phyloP scores from a whole-genome alignment of 1,140 invertebrate species.

The Sycophila sp. region DNA sequence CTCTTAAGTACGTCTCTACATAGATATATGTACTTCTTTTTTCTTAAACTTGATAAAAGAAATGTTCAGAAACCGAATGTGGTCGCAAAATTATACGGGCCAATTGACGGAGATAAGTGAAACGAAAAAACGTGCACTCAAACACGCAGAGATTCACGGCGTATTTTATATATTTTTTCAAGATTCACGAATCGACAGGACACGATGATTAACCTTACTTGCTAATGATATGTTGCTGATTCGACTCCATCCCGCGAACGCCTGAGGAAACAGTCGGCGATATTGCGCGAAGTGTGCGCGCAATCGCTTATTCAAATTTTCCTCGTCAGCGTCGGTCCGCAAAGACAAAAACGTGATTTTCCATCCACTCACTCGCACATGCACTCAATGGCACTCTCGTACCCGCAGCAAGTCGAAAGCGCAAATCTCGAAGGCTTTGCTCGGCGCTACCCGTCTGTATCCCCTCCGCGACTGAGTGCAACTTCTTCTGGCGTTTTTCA shows the following conservation, averaged over 20 bases:
- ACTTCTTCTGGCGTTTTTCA: conserved; percentile 18
- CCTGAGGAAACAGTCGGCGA: not conserved
- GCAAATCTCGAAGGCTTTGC: conserved; percentile 33
- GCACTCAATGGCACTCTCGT: too few species aligned
- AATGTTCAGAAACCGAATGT: too few species aligned
- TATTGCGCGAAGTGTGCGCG: too few species aligned
- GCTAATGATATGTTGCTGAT: conserved; percentile 26
- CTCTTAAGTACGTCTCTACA: too few species aligned
- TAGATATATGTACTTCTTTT: too few species aligned
- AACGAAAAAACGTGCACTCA: not conserved
- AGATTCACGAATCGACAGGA: conserved; percentile 21
- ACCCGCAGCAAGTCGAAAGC: too few species aligned
- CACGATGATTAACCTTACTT: not conserved
- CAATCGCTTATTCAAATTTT: too few species aligned
- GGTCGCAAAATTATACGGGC: too few species aligned
- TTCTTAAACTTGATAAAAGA: too few species aligned
- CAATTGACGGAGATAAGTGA: conserved; percentile 3
- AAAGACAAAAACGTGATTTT: too few species aligned
- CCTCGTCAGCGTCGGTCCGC: not conserved
- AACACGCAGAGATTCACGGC: not conserved
- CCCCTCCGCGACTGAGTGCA: too few species aligned
- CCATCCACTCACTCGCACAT: too few species aligned
- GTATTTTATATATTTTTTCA: not conserved
- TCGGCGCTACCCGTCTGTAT: not conserved
- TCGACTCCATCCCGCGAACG: not conserved